Conservation (phyloP, 2,113 vertebrate genomes). For the Protobothrops flavoviridis region DNA sequence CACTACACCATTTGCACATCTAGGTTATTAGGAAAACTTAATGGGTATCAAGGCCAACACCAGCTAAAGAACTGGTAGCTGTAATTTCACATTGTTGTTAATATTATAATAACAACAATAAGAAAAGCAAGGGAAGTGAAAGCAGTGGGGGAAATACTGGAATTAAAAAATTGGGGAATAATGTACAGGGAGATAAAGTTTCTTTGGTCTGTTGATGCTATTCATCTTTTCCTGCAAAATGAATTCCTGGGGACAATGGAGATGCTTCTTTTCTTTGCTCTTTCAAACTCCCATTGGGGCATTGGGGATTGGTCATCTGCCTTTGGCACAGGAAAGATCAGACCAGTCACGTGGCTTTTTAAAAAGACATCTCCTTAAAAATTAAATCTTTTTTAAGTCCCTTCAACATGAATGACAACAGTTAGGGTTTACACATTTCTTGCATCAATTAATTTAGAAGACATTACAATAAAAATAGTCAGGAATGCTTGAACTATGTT, state of each 20-base stretch:
- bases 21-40: not conserved
- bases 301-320: not conserved
- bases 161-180: not conserved
- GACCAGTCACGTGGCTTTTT: not conserved
- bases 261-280: not conserved
- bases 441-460: not conserved
- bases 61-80: not conserved
- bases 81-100: not conserved
- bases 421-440: not conserved
- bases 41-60: not conserved
- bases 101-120: not conserved
- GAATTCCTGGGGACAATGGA: not conserved
- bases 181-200: not conserved
- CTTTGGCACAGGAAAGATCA: not conserved
- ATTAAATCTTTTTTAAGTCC: not conserved
- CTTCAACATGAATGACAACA: not conserved
- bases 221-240: not conserved
- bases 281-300: no score
- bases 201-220: not conserved
- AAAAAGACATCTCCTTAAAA: not conserved
- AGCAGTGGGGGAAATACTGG: not conserved
- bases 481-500: conserved; percentile 4
- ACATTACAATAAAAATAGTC: not conserved
- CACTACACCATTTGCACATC: not conserved
- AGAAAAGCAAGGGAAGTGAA: not conserved